These are phyloP conservation scores for Achroia grisella DNA, from an alignment of 1,140 invertebrate genomes.

Conservation along the genomic window DNA sequence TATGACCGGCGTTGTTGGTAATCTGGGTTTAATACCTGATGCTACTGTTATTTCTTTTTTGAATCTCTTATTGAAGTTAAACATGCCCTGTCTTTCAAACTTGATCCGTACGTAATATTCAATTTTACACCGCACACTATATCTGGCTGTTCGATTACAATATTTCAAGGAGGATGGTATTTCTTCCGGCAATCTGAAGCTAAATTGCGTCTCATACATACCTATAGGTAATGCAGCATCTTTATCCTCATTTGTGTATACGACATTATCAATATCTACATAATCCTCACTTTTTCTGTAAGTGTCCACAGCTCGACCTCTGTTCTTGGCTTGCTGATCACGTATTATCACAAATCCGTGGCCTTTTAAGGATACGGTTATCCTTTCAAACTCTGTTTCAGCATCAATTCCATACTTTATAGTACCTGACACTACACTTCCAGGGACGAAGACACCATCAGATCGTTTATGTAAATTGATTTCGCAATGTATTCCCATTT, in stretches of 20 bases:
- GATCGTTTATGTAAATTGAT: constrained; percentile 22
- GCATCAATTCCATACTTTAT: constrained; percentile 24
- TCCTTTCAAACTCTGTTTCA: constrained; percentile 18
- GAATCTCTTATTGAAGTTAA: constrained; percentile 17
- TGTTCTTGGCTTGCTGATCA: constrained; percentile 3
- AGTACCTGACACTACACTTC: constrained; percentile 21
- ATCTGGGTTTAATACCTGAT: constrained; percentile 17
- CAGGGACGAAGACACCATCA: constrained; percentile 18
- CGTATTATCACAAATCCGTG: constrained; percentile 14
- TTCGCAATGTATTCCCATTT: constrained; percentile 30
- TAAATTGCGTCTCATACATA: constrained; percentile 21
- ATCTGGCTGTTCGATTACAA: neutral
- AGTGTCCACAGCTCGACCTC: neutral
- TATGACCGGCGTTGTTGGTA: constrained; percentile 17
- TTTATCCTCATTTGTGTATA: constrained; percentile 4
- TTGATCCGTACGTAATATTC: constrained; percentile 25
- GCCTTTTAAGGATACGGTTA: constrained; percentile 29
- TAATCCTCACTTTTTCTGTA: constrained; percentile 7
- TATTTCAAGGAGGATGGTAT: constrained; percentile 22
- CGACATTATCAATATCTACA: constrained; percentile 6
- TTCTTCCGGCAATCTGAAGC: constrained; percentile 20
- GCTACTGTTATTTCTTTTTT: constrained; percentile 26
- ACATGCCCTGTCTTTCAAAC: constrained; percentile 24
- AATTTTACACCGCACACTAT: constrained; percentile 16
- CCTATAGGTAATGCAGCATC: constrained; percentile 10